Evolutionary conservation across 2,888 invertebrate genomes (phyloP).

Genomic region (Limnephilus lunatus): DNA sequence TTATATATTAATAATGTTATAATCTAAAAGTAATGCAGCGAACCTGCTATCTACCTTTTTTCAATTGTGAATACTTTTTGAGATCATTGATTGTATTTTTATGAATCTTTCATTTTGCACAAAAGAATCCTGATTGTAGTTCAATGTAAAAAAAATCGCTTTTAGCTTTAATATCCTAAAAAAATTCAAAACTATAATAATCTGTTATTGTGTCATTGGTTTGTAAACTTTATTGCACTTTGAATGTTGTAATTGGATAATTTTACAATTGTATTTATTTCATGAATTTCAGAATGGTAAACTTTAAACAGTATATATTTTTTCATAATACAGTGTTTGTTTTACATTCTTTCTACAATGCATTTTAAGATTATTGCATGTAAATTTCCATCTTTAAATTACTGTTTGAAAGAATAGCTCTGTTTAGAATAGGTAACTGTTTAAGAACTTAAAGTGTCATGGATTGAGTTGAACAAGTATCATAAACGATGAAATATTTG

Average conservation of each 20-base stretch:
- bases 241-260: not conserved
- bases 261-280: not conserved
- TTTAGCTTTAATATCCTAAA: not conserved
- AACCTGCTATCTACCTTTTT: not conserved
- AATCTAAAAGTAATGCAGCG: not conserved
- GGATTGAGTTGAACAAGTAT: constrained; percentile 20
- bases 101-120: not conserved
- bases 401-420: not conserved
- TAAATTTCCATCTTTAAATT: not conserved
- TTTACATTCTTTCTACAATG: not conserved
- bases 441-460: constrained; percentile 26
- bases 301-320: not conserved
- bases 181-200: not conserved
- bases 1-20: not conserved
- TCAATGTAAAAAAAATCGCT: not conserved
- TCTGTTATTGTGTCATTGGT: not conserved
- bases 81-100: not conserved
- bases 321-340: not conserved
- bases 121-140: not conserved
- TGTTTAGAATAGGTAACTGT: not conserved
- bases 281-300: not conserved
- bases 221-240: not conserved
- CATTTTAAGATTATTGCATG: not conserved
- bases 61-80: not conserved
- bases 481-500: constrained; percentile 28